Conservation (phyloP, 2,888 invertebrate genomes). For the Tetragnatha montana region DNA sequence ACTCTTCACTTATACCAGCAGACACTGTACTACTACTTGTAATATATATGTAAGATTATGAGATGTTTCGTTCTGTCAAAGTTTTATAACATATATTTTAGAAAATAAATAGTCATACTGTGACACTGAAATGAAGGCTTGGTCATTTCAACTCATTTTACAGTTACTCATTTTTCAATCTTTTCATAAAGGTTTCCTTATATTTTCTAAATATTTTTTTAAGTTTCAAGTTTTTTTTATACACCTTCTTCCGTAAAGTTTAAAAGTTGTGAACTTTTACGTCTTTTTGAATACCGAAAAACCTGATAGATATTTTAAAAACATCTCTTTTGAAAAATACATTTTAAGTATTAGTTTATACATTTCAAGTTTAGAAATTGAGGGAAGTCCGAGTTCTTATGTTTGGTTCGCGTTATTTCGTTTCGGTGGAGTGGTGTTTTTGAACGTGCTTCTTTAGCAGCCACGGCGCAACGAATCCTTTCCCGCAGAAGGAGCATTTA, state of each 20-base stretch:
- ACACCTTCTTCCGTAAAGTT: no score
- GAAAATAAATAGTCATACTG: constrained; percentile 62
- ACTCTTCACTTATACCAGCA: constrained; percentile 1
- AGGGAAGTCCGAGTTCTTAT: no score
- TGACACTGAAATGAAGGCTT: constrained; percentile 1
- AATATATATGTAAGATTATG: constrained; percentile 44
- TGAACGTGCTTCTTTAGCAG: neutral
- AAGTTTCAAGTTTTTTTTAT: no score
- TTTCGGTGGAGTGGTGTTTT: neutral
- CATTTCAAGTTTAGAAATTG: no score
- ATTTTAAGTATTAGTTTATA: no score
- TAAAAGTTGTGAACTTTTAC: no score
- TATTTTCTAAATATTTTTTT: no score
- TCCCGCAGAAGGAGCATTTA: neutral
- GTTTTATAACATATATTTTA: constrained; percentile 67
- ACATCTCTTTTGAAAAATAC: no score
- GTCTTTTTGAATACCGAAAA: no score
- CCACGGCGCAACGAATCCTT: neutral
- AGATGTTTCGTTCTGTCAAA: constrained; percentile 25
- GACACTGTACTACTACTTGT: constrained; percentile 9
- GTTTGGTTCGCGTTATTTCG: neutral
- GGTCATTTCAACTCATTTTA: neutral
- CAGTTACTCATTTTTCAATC: neutral
- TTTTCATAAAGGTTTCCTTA: no score
- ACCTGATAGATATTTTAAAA: no score